Base-by-base conservation (phyloP, 1,140 invertebrate species). In the Drosophila orosa region DNA sequence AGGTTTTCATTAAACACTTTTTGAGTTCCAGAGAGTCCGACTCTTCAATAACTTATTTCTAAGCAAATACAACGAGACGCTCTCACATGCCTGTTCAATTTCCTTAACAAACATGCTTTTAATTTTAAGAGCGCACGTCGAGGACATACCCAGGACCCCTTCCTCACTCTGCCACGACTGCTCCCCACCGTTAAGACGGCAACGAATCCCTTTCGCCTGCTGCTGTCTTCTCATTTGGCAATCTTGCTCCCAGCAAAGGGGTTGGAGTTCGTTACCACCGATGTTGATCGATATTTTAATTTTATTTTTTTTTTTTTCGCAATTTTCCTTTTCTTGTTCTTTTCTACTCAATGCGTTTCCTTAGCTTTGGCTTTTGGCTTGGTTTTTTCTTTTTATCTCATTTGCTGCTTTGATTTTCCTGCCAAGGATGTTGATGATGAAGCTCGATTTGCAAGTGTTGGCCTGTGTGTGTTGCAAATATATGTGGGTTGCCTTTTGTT, bases 231-330 rank as follows among this genome's bases (percentile, higher is more conserved):
- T 76, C 76, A 84, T 80, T 76, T 76, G 58, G 37, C 42, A 54
- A 71, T 57, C 10, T 39, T 24, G 40, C 50, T 71, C 50, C 63
- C 29, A 57, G 27, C 15, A 52, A 87, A 89, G 80, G 84, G 84
- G 84, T 87, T 83, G 68, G 80, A 89, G 80, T 84, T 89, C 84
- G 80, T 89, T 89, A 84, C 84, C 80, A 77, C 56, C 74, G 68
- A 72, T 73, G 52, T 69, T 87, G 83, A 89, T 89, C 84, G 84
- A 89, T 89, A 89, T 89, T 89, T 89, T 89, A 89, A 89, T 89
- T 87, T 87, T 74, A 77, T 87, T 86, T 79, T 79, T 82, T 76
- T 67, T 87, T 85, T 78, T 80, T 79, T 80, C 72, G 56, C 72
- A 83, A 83, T 79, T 78, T 73, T 68, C 50, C 45, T 56, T 76